Percentiles rank a stretch among this genome's conserved stretches.
Evolutionary conservation across 2,888 invertebrate species (phyloP).

Genomic region (Gymnoscelis rufifasciata): DNA sequence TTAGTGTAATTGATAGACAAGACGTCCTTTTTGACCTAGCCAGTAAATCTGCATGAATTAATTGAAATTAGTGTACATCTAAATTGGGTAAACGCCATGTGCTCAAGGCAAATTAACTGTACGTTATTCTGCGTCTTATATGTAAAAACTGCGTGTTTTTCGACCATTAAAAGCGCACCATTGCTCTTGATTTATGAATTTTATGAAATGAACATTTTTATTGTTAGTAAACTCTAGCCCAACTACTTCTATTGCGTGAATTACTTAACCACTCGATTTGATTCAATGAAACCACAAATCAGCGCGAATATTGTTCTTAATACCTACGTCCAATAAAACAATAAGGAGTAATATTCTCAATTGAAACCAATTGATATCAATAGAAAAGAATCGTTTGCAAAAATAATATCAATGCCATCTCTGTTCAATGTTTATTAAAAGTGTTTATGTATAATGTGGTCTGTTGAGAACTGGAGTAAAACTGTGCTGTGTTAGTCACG

Average conservation of each 20-base stretch:
- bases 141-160: no score
- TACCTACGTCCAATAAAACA: constrained; percentile 13
- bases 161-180: no score
- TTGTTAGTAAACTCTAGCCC: no score
- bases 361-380: constrained; percentile 23
- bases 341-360: constrained; percentile 15
- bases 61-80: neutral
- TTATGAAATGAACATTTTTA: no score
- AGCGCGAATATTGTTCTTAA: constrained; percentile 3
- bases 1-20: constrained; percentile 4
- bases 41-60: constrained; percentile 9
- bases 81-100: no score
- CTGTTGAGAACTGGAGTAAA: constrained; percentile 8
- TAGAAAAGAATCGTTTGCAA: constrained; percentile 8
- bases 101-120: no score
- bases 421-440: constrained; percentile 1
- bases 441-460: no score
- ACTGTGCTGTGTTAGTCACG: constrained; percentile 10
- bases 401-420: constrained; percentile 10
- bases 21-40: constrained; percentile 7
- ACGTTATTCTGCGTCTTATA: no score
- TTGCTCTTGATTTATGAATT: no score
- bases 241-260: constrained; percentile 5
- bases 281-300: constrained; percentile 5
- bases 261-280: neutral